Base-by-base conservation (phyloP, 2,113 vertebrate genomes). In the Hippocampus guttulatus region DNA sequence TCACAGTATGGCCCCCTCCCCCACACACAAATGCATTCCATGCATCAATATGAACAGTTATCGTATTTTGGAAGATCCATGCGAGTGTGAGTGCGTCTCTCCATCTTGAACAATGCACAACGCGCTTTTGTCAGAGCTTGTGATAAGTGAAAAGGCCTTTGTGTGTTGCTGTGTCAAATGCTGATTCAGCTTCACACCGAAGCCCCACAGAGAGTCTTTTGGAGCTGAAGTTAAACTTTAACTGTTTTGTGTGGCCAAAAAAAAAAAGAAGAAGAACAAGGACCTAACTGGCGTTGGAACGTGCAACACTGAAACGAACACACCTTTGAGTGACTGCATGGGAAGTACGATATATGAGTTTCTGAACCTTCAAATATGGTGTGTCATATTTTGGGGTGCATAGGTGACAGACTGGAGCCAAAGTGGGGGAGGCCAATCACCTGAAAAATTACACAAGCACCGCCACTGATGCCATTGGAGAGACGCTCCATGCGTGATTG, bases 201-300 rank as follows among this genome's bases (percentile, higher is more conserved):
- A 85, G 84, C 80, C 84, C 76, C 94, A 95, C 92, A 89, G 91
- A 93, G 91, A 88, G 83, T 90, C 93, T 92, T 95, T 93, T 95
- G 96, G 91, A 84, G 88, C 77, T 69, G 84, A 89, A 91, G 96
- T 99, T 99, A 99, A 88, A 96, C 88, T 96, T 98, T 98, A 99
- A 99, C 97, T 94, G 81, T 88, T 85, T 89, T 92, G 90, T 91
- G 81, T 21, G 47, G 12, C 23, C 23, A 52, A 27, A 33, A 67
- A 30, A 51, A 14, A 2, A 58, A 58, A 27, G 25, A 23, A 43
- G 16, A 47, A 15, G 11, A 12, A 12, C 15, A 6, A 6, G 3
- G 30, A 12, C 27, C 16, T 30, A 27, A 30, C 23, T 51, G 65
- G 23, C 8, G 45, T 15, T 67, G 43, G 25, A 30, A 52, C 20